These are phyloP conservation scores for Brachystomella parvula DNA, from an alignment of 1,140 invertebrate genomes.

Conservation along the genomic window DNA sequence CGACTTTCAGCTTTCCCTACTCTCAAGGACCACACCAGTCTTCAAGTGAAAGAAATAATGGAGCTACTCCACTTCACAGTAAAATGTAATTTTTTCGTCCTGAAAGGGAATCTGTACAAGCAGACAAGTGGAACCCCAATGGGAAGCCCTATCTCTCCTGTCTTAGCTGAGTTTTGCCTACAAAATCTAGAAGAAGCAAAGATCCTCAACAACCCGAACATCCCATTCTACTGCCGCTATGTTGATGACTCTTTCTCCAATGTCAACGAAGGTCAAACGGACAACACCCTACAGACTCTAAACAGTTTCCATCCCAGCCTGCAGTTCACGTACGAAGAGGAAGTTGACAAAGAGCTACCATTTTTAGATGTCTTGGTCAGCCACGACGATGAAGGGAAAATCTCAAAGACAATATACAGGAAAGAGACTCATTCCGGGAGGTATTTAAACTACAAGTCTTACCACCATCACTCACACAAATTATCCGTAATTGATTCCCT, in stretches of 20 bases:
- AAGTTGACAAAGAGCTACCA: neutral
- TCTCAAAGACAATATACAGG: too few species aligned
- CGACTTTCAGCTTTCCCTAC: too few species aligned
- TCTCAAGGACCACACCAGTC: too few species aligned
- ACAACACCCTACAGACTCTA: neutral
- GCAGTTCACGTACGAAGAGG: slow-evolving; percentile 13
- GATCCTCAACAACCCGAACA: neutral
- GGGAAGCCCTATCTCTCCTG: slow-evolving; percentile 6
- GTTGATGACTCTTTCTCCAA: slow-evolving; percentile 3
- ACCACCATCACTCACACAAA: too few species aligned
- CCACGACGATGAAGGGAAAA: too few species aligned
- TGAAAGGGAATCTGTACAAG: neutral
- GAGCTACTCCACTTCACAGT: too few species aligned
- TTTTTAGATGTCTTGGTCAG: too few species aligned
- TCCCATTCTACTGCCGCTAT: neutral
- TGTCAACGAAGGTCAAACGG: neutral
- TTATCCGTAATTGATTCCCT: too few species aligned
- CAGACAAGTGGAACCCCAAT: slow-evolving; percentile 5
- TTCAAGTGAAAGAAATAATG: too few species aligned
- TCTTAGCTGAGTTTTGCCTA: slow-evolving; percentile 11
- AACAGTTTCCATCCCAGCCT: slow-evolving; percentile 1
- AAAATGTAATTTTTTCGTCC: too few species aligned
- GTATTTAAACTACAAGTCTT: too few species aligned
- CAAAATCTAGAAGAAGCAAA: slow-evolving; percentile 13
- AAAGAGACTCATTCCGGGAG: too few species aligned